phyloP scores from a whole-genome alignment of 2,797 vertebrate genomes.

The Channa striata region DNA sequence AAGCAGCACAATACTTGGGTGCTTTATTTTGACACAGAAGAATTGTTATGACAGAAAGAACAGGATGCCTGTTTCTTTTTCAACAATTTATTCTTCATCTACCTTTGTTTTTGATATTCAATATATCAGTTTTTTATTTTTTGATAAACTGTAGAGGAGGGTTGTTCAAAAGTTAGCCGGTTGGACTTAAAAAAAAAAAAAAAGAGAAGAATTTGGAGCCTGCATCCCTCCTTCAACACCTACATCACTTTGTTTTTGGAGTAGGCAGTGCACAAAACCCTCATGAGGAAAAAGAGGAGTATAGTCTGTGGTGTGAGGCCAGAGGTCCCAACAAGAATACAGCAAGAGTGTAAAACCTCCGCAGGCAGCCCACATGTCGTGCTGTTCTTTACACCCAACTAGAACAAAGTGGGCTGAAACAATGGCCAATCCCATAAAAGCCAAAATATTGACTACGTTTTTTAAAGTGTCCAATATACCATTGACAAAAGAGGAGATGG shows the following conservation, averaged over 20 bases:
- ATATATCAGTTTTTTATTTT: background rate
- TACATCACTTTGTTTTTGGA: conserved; percentile 40
- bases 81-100: conserved; percentile 5
- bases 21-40: conserved; percentile 15
- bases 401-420: conserved; percentile 1
- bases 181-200: conserved; percentile 29
- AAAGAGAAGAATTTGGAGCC: conserved; percentile 35
- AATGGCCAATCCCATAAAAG: conserved; percentile 5
- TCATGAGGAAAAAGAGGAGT: conserved; percentile 18
- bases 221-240: conserved; percentile 38
- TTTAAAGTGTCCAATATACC: background rate
- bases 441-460: background rate
- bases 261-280: conserved; percentile 6
- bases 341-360: conserved; percentile 35
- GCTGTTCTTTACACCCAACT: conserved; percentile 18
- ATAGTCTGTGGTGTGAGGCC: conserved; percentile 31
- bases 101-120: conserved; percentile 31
- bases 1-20: conserved; percentile 15
- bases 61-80: conserved; percentile 24
- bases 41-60: conserved; percentile 27
- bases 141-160: conserved; percentile 21
- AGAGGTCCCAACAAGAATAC: conserved; percentile 15
- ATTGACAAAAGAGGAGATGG: conserved; percentile 17
- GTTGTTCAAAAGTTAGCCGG: conserved; percentile 33
- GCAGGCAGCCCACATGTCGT: conserved; percentile 38